Conservation (phyloP, 2,797 vertebrate species). For the Anomalospiza imberbis region DNA sequence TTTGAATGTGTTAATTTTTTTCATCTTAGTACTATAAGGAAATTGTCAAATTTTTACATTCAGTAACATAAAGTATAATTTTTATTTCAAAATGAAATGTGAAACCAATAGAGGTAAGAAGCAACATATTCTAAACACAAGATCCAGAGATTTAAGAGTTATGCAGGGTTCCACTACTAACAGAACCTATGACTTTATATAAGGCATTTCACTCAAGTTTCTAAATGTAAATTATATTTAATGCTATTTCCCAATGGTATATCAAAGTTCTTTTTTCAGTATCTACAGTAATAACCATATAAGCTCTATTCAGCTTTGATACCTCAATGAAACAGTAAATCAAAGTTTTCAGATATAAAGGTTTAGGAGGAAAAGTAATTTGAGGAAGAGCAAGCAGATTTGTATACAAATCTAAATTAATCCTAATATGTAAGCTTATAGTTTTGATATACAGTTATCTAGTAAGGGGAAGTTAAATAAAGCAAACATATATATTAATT, state of each 20-base stretch:
- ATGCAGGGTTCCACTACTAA: neutral
- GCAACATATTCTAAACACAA: neutral
- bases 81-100: neutral
- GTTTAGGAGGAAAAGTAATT: neutral
- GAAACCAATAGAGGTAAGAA: neutral
- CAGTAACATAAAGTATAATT: neutral
- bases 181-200: neutral
- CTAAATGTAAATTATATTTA: neutral
- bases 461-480: neutral
- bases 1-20: conserved; percentile 8
- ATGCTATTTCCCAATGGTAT: neutral
- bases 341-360: neutral
- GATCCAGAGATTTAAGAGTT: neutral
- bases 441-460: neutral
- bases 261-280: neutral
- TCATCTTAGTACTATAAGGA: neutral
- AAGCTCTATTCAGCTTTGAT: neutral
- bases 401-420: neutral
- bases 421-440: neutral
- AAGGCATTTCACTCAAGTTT: neutral
- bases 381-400: neutral
- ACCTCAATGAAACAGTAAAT: neutral
- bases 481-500: neutral
- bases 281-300: neutral
- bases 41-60: neutral